These are phyloP conservation scores for Callipepla californica DNA, from an alignment of 2,113 vertebrate genomes.

Conservation along the genomic window DNA sequence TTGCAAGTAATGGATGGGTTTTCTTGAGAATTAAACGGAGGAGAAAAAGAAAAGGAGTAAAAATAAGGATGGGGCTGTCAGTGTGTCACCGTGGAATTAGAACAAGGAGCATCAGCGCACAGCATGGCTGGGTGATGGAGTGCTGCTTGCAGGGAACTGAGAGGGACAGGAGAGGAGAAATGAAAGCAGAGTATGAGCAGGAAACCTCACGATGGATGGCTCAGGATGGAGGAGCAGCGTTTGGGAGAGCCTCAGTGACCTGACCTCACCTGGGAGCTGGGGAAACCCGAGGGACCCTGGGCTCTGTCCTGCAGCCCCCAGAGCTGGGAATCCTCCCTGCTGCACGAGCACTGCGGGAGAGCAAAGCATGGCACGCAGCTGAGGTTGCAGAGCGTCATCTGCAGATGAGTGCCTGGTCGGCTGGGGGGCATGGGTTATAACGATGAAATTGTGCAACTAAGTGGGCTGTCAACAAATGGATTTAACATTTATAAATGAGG, in stretches of 20 bases:
- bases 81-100: not conserved
- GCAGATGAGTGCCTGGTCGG: not conserved
- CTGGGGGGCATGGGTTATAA: slow-evolving; percentile 17
- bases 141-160: not conserved
- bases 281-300: not conserved
- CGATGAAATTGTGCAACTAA: slow-evolving; percentile 51
- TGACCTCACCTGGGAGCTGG: not conserved
- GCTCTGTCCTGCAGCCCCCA: not conserved
- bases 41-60: not conserved
- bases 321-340: not conserved
- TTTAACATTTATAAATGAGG: slow-evolving; percentile 56
- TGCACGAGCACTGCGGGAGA: too few relatives aligned
- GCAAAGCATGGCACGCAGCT: too few relatives aligned
- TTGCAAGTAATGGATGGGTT: not conserved
- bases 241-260: not conserved
- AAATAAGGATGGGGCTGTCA: not conserved
- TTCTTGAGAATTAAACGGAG: not conserved
- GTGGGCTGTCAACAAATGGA: slow-evolving; percentile 65
- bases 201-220: not conserved
- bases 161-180: not conserved
- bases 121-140: not conserved
- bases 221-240: not conserved
- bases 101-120: not conserved
- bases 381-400: rapidly evolving
- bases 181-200: not conserved